Base-by-base conservation (phyloP, 2,113 vertebrate species). In the Struthidea cinerea region DNA sequence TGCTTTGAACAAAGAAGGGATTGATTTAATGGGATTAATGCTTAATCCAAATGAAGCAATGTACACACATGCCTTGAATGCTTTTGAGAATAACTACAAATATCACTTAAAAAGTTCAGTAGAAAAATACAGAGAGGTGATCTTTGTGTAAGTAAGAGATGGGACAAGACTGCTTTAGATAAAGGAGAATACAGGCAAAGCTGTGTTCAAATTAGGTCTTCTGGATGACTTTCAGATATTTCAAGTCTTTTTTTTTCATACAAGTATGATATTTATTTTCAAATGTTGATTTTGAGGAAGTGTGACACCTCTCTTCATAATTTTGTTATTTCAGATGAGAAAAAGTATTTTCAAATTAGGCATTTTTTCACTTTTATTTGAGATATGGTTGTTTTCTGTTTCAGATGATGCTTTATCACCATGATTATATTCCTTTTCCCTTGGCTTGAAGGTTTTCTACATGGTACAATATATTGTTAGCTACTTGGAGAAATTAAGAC, bases 1-100 rank as follows among this genome's bases (percentile, higher is more conserved):
- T 96, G 67, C 89, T 96, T 91, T 96, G 94, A 95, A 95, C 95
- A 95, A 97, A 96, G 94, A 94, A 70, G 33, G 80, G 91, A 88
- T 94, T 96, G 78, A 95, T 96, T 96, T 95, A 96, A 96, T 94
- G 90, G 84, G 55, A 91, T 96, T 96, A 96, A 91, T 75, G 17
- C 92, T 70, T 85, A 96, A 89, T 94, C 95, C 87, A 95, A 41
- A 84, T 94, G 89, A 95, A 95, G 78, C 90, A 93, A 37, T 79
- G 59, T 89, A 90, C 71, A 94, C 70, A 81, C 82, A 82, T 96
- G 93, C 87, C 85, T 95, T 84, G 74, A 78, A 93, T 94, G 90
- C 89, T 93, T 97, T 94, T 84, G 92, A 86, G 81, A 95, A 95
- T 87, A 90, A 87, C 74, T 90, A 69, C 84, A 94, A 95, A 90